Evolutionary conservation across 2,113 vertebrate genomes (phyloP).

Genomic region (Tautogolabrus adspersus): DNA sequence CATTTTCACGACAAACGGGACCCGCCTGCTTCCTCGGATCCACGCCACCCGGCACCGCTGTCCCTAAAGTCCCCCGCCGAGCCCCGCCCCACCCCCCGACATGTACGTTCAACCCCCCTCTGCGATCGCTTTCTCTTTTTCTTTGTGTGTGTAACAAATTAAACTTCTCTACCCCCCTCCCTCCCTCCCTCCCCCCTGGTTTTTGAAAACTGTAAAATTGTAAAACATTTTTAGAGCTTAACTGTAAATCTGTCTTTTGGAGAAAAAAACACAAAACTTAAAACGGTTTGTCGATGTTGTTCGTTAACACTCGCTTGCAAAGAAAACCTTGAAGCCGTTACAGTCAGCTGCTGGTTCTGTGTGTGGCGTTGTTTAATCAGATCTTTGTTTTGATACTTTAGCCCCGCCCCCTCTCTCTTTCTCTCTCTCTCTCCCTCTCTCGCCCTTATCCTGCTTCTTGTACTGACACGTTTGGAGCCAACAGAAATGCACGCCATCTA

Average conservation of each 20-base stretch:
- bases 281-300: conserved; percentile 62
- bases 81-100: not conserved
- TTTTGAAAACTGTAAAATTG: conserved; percentile 77
- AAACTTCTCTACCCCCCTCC: conserved; percentile 14
- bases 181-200: not conserved
- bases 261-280: conserved; percentile 4
- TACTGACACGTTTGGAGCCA: not conserved
- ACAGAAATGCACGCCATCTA: conserved; percentile 1
- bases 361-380: conserved; percentile 2
- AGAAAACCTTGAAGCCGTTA: conserved; percentile 53
- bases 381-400: conserved; percentile 3
- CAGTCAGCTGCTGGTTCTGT: conserved; percentile 39
- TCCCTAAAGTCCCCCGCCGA: not conserved
- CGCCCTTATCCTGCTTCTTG: not conserved
- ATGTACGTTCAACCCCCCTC: not conserved
- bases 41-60: conserved; percentile 47
- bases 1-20: not conserved
- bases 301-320: conserved; percentile 58
- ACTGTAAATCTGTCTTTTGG: conserved; percentile 72
- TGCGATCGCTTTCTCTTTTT: not conserved
- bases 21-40: not conserved
- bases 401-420: no score
- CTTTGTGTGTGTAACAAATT: conserved; percentile 38
- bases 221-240: conserved; percentile 75
- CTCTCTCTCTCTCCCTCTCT: no score